Base-by-base conservation (phyloP, 2,888 invertebrate genomes). In the Euspilapteryx auroguttella region DNA sequence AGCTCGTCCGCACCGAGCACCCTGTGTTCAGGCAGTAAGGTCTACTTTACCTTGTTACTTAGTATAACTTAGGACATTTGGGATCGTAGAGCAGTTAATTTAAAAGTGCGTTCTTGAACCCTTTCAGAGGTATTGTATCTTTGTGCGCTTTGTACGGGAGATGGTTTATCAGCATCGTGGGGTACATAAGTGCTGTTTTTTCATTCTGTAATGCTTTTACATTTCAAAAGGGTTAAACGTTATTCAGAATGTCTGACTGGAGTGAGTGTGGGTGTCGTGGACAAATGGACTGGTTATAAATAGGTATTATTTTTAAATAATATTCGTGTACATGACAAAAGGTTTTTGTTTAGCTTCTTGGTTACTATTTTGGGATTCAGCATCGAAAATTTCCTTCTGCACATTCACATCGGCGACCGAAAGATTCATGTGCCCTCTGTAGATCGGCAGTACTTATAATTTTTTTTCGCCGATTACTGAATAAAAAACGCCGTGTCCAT, bases 41-140 rank as follows among this genome's bases (percentile, higher is more conserved):
- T n/a, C n/a, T n/a, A n/a, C n/a, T n/a, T n/a, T n/a, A n/a, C n/a
- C n/a, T n/a, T n/a, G n/a, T n/a, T n/a, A n/a, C n/a, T n/a, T n/a
- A 17, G 5, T 17, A 17, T 17, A 8, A 17, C 17, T 54, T 69
- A 42, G 27, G 54, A 37, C 58, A 38, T 64, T 69, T 35, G 43
- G 33, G 40, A 44, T 45, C 41, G 49, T 38, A 36, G 35, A 40
- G 48, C 44, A 58, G 65, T 73, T 75, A 75, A 75, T 75, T 73
- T 73, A 73, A 75, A 75, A 75, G 71, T 73, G 68, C 71, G 75
- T 71, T 75, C 71, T 75, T 75, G 75, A 75, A 75, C 75, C 75
- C 75, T 75, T 75, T 75, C 73, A 71, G 71, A 71, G 69, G 75
- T 63, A 75, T 75, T 75, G 75, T 75, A 75, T 75, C 75, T 71